Percentiles rank a stretch among this genome's conserved stretches.
Conservation (phyloP, 2,113 vertebrate species). For the Sinocyclocheilus anshuiensis region DNA sequence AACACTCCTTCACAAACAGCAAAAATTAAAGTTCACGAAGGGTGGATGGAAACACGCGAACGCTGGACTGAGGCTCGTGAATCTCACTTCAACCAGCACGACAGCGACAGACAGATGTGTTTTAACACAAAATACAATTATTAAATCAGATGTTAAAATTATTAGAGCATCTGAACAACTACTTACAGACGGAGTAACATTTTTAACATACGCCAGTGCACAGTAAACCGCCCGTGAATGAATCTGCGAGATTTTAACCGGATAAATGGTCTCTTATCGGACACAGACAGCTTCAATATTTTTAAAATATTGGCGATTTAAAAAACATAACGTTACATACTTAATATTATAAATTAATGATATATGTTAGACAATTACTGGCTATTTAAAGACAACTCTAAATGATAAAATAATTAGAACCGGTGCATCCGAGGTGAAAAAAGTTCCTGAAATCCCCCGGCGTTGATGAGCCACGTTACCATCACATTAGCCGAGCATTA, state of each 20-base stretch:
- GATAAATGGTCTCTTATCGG: neutral
- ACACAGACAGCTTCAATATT: neutral
- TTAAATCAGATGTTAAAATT: neutral
- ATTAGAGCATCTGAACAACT: neutral
- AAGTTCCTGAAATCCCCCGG: conserved; percentile 35
- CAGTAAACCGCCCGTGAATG: neutral
- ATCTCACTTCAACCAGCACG: neutral
- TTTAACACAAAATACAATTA: neutral
- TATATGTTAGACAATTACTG: too few species aligned
- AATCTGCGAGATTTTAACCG: neutral
- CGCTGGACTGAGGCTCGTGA: neutral
- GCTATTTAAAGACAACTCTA: neutral
- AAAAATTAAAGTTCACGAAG: neutral
- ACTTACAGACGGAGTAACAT: neutral
- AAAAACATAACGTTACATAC: neutral
- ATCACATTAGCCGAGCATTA: conserved; percentile 25
- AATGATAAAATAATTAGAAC: neutral
- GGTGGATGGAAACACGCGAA: neutral
- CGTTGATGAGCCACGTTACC: conserved; percentile 35
- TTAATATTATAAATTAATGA: neutral
- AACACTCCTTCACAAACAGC: neutral
- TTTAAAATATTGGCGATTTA: neutral
- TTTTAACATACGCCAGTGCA: neutral
- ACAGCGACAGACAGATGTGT: neutral
- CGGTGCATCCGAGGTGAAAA: conserved; percentile 1